Percentiles rank a stretch among this genome's conserved stretches.
Evolutionary conservation across 2,113 vertebrate species (phyloP).

Genomic region (Gobiocypris rarus): DNA sequence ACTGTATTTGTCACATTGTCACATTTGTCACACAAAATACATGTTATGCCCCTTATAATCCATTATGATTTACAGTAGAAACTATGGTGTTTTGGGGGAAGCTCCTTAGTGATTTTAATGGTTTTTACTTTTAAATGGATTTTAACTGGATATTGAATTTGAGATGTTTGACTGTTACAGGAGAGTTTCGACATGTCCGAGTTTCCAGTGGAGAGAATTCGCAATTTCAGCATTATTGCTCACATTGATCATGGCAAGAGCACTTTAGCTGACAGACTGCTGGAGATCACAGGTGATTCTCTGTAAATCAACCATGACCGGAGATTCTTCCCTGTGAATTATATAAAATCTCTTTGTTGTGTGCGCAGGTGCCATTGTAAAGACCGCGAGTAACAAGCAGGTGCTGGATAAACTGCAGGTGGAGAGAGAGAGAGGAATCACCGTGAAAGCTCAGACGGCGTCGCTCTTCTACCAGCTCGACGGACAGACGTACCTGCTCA

Average conservation of each 20-base stretch:
- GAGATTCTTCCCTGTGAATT: neutral
- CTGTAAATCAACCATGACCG: neutral
- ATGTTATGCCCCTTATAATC: too few relatives aligned
- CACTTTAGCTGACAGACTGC: constrained; percentile 90
- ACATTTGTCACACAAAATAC: too few relatives aligned
- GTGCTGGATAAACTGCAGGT: constrained; percentile 98
- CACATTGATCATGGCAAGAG: constrained; percentile 99
- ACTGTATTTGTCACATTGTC: too few relatives aligned
- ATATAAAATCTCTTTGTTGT: neutral
- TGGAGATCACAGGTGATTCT: constrained; percentile 89
- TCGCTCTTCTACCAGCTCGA: constrained; percentile 86
- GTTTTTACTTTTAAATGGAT: too few relatives aligned
- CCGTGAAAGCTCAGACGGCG: constrained; percentile 97
- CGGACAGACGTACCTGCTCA: constrained; percentile 88
- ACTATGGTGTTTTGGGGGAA: too few relatives aligned
- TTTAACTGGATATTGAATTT: neutral
- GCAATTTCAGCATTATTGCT: constrained; percentile 96
- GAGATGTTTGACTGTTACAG: constrained; percentile 68
- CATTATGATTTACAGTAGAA: neutral
- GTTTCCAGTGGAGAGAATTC: constrained; percentile 86
- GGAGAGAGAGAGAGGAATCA: constrained; percentile 96
- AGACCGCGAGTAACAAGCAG: constrained; percentile 89
- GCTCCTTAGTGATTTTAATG: neutral
- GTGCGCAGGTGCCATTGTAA: constrained; percentile 87
- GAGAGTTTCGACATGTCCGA: constrained; percentile 82